Evolutionary conservation across 2,797 vertebrate species (phyloP).

Genomic region (Psittacula derbiana): DNA sequence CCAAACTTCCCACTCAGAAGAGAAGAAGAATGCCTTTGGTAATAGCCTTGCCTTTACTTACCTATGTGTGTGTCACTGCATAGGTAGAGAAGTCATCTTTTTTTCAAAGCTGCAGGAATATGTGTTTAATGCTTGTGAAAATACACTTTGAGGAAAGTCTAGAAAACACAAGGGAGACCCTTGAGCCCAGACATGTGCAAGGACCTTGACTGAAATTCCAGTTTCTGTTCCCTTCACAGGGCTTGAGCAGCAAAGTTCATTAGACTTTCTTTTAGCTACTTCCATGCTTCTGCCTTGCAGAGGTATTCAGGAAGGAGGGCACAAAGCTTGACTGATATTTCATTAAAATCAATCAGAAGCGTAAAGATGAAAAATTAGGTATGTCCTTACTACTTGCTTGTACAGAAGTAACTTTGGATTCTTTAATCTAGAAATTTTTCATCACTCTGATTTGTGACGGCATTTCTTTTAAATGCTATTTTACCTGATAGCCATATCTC

Average conservation of each 20-base stretch:
- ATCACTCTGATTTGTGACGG: not conserved
- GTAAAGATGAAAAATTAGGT: not conserved
- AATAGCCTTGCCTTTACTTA: not conserved
- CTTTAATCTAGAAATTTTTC: not conserved
- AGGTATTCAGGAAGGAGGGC: not conserved
- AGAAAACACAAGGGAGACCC: not conserved
- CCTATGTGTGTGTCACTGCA: fast-evolving
- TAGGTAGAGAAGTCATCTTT: not conserved
- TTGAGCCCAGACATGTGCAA: not conserved
- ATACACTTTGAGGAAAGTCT: not conserved
- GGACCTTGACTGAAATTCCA: not conserved
- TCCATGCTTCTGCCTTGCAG: not conserved
- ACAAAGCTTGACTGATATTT: not conserved
- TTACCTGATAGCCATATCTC: not conserved
- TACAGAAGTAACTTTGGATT: not conserved
- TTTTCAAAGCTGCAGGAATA: not conserved
- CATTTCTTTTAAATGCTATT: not conserved
- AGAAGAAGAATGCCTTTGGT: not conserved
- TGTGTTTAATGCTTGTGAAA: not conserved
- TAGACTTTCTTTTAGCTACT: not conserved
- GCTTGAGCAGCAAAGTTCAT: not conserved
- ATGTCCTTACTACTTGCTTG: not conserved
- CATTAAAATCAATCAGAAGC: not conserved
- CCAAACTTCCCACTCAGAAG: not conserved
- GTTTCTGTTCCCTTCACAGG: not conserved